These are phyloP conservation scores for Rhizoglyphus robini DNA, from an alignment of 1,140 invertebrate species.

Conservation along the genomic window DNA sequence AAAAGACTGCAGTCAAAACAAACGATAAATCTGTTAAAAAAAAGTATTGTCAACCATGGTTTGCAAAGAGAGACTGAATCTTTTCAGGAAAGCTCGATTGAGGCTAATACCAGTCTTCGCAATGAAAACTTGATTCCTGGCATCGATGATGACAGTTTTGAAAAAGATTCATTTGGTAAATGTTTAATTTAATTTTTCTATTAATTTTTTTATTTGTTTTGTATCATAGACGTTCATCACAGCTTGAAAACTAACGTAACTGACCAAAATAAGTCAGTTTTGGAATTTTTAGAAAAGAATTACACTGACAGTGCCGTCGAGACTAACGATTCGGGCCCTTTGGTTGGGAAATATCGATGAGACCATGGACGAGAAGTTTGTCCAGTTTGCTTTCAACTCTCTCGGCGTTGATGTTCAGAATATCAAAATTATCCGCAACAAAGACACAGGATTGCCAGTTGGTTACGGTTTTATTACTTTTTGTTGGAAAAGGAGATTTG, in stretches of 20 bases:
- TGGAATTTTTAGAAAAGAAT: conserved; percentile 97
- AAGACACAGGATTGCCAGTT: conserved; percentile 42
- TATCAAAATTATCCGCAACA: conserved; percentile 15
- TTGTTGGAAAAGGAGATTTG: no score
- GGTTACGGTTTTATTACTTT: conserved; percentile 94
- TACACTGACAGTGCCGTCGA: conserved; percentile 69
- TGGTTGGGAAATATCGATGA: conserved; percentile 18
- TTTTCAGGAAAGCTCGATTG: no score
- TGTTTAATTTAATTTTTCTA: neutral
- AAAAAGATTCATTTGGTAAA: conserved; percentile 86
- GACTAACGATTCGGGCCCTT: conserved; percentile 59
- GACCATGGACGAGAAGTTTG: conserved; percentile 14
- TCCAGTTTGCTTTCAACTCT: neutral
- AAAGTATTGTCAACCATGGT: no score
- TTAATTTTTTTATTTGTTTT: neutral
- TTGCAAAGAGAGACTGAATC: no score
- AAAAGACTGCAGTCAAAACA: no score
- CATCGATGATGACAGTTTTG: conserved; percentile 96
- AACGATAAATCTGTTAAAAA: no score
- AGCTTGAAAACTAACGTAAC: conserved; percentile 76
- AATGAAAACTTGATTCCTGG: conserved; percentile 95
- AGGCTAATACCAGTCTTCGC: conserved; percentile 82
- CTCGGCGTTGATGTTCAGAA: neutral
- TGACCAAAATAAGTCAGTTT: conserved; percentile 89
- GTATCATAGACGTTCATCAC: conserved; percentile 23